Conservation (phyloP, 1,140 invertebrate species). For the Drosophila lowei region DNA sequence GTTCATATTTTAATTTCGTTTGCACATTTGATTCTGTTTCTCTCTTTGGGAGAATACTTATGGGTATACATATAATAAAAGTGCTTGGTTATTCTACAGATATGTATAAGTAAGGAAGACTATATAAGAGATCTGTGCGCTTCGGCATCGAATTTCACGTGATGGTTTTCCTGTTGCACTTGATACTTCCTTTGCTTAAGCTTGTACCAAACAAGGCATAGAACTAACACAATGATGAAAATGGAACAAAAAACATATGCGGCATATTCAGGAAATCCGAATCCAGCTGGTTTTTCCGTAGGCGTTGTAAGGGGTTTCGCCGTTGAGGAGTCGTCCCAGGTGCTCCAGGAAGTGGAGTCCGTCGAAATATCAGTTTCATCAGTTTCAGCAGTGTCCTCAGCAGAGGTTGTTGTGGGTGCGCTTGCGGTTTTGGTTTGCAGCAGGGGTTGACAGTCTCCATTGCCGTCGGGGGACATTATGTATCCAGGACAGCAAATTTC, state of each 20-base stretch:
- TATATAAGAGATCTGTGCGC: slow-evolving; percentile 1
- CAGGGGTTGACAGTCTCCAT: slow-evolving; percentile 9
- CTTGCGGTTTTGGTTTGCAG: slow-evolving; percentile 3
- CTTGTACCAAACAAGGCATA: background rate
- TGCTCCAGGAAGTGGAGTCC: background rate
- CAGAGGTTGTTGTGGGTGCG: background rate
- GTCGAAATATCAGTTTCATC: background rate
- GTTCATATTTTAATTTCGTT: too few relatives aligned
- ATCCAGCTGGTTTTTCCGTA: too few relatives aligned
- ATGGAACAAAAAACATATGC: too few relatives aligned
- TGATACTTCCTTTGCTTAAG: background rate
- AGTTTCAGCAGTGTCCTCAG: background rate
- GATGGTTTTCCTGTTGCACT: too few relatives aligned
- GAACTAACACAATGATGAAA: background rate
- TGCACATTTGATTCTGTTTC: too few relatives aligned
- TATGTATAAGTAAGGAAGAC: background rate
- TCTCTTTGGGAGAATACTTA: too few relatives aligned
- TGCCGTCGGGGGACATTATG: background rate
- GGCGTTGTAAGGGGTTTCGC: too few relatives aligned
- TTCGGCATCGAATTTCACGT: slow-evolving; percentile 1
- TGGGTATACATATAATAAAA: too few relatives aligned
- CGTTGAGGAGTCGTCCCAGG: background rate
- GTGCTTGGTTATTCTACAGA: too few relatives aligned
- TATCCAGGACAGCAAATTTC: slow-evolving; percentile 44
- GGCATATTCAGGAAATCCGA: too few relatives aligned